phyloP scores from a whole-genome alignment of 2,888 invertebrate species.

The Ennomos fuscantarius region DNA sequence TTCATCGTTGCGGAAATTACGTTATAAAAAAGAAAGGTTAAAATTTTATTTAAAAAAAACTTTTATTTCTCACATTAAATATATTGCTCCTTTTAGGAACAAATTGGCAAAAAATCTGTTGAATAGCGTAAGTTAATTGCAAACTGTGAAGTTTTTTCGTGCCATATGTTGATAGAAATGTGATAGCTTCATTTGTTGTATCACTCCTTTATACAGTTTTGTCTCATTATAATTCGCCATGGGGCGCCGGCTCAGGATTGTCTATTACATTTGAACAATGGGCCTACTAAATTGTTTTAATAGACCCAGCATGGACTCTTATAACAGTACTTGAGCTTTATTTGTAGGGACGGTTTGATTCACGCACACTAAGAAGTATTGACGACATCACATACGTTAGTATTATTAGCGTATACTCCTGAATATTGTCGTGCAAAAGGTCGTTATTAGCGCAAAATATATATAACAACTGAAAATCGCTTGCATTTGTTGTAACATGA shows the following conservation, averaged over 20 bases:
- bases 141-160: conserved; percentile 53
- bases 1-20: too few species aligned
- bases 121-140: conserved; percentile 42
- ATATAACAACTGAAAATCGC: too few species aligned
- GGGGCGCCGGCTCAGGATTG: conserved; percentile 69
- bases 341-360: neutral
- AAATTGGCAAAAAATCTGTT: conserved; percentile 42
- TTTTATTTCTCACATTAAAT: too few species aligned
- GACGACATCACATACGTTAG: too few species aligned
- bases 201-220: conserved; percentile 64
- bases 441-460: too few species aligned
- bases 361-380: neutral
- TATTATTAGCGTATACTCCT: too few species aligned
- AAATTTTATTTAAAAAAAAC: too few species aligned
- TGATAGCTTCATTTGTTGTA: conserved; percentile 81
- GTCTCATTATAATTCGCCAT: conserved; percentile 79
- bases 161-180: conserved; percentile 69
- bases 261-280: conserved; percentile 72
- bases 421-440: too few species aligned
- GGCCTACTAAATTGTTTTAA: conserved; percentile 82
- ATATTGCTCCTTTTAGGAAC: too few species aligned
- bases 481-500: too few species aligned
- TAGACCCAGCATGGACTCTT: conserved; percentile 49
- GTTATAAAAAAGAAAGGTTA: too few species aligned
- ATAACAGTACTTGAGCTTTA: conserved; percentile 3